Conservation (phyloP, 2,113 vertebrate species). For the Calonectris borealis region DNA sequence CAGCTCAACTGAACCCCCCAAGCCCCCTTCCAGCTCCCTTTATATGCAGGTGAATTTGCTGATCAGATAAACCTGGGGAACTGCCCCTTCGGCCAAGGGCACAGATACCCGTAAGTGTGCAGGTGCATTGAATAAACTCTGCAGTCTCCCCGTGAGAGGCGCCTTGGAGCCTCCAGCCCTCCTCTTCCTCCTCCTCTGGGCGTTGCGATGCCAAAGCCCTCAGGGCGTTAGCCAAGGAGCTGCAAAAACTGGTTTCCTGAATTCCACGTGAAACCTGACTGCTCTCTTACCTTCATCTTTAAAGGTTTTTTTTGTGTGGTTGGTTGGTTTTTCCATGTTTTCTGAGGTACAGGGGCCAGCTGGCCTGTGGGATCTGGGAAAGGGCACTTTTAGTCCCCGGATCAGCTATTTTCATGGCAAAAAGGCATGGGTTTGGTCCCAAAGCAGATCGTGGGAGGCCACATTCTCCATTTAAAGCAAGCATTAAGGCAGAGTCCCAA, state of each 20-base stretch:
- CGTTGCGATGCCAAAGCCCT: not conserved
- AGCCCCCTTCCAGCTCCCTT: not conserved
- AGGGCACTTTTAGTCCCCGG: not conserved
- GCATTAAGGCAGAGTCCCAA: not conserved
- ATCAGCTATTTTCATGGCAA: not conserved
- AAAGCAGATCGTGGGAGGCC: not conserved
- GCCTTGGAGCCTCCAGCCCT: not conserved
- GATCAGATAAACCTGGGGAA: not conserved
- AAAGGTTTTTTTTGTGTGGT: accelerated
- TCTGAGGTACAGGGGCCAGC: not conserved
- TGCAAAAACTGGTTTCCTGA: not conserved
- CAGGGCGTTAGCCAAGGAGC: not conserved
- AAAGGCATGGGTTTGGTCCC: not conserved
- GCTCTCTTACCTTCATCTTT: no score
- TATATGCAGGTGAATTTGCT: accelerated
- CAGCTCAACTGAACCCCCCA: not conserved
- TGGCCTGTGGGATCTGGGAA: not conserved
- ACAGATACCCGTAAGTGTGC: accelerated
- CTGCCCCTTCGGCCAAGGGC: not conserved
- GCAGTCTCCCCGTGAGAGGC: accelerated
- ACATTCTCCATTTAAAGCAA: accelerated
- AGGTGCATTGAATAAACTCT: accelerated
- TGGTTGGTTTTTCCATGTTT: not conserved
- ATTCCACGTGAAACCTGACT: accelerated
- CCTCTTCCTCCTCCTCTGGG: not conserved